Conservation (phyloP, 2,797 vertebrate species). For the Enteromius unitaeniatus region DNA sequence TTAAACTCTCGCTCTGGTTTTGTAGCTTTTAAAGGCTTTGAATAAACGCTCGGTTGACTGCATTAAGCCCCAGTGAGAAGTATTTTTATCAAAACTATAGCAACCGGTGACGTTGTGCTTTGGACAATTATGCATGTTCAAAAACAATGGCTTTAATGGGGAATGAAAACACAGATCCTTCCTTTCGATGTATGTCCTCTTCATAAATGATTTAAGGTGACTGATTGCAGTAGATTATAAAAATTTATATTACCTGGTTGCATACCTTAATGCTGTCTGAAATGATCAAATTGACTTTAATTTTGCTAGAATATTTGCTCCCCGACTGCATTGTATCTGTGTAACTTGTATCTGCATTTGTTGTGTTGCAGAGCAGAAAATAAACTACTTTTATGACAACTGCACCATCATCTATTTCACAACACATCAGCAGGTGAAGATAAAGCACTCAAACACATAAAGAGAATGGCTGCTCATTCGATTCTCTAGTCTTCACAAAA, state of each 20-base stretch:
- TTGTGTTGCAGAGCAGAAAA: constrained; percentile 16
- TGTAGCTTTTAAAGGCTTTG: constrained; percentile 31
- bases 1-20: constrained; percentile 22
- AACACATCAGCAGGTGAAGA: background rate
- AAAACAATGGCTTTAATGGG: constrained; percentile 23
- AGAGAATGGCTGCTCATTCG: background rate
- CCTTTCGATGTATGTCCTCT: background rate
- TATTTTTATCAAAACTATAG: constrained; percentile 43
- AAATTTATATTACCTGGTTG: background rate
- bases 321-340: background rate
- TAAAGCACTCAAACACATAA: background rate
- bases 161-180: background rate
- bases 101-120: constrained; percentile 27
- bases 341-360: constrained; percentile 6
- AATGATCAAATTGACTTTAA: background rate
- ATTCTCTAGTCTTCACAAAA: background rate
- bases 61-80: constrained; percentile 31
- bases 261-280: background rate
- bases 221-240: background rate
- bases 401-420: background rate
- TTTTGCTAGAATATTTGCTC: background rate
- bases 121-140: constrained; percentile 29
- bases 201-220: background rate
- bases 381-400: constrained; percentile 25
- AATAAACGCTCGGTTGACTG: constrained; percentile 33